Evolutionary conservation across 2,888 invertebrate genomes (phyloP).

Genomic region (Eurois occulta): DNA sequence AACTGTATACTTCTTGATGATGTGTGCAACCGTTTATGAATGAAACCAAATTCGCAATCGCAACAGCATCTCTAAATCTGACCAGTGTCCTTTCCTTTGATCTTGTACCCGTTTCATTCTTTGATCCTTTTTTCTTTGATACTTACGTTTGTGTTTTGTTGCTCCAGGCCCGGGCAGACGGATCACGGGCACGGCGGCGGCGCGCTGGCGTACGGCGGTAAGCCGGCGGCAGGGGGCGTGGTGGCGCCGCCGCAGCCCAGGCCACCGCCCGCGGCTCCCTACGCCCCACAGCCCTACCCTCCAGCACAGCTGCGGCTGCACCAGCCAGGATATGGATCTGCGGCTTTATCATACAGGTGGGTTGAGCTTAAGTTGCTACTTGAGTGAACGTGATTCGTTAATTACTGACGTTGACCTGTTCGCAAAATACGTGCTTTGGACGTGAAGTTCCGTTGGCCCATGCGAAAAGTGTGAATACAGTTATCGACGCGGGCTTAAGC

Average conservation of each 20-base stretch:
- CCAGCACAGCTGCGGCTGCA: conserved; percentile 85
- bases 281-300: conserved; percentile 84
- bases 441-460: background rate
- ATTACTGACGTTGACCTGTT: background rate
- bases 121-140: background rate
- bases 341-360: conserved; percentile 86
- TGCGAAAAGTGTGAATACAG: background rate
- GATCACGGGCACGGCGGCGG: conserved; percentile 87
- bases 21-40: background rate
- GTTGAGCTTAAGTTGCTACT: conserved; percentile 10
- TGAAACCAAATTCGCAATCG: background rate
- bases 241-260: conserved; percentile 83
- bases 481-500: background rate
- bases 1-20: background rate
- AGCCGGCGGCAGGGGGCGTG: conserved; percentile 83
- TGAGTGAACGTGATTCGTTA: background rate
- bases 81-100: background rate
- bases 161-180: conserved; percentile 87
- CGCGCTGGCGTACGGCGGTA: conserved; percentile 88
- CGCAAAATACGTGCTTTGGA: background rate
- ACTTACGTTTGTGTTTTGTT: conserved; percentile 50
- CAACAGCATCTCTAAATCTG: background rate
- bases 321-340: conserved; percentile 88
- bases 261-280: conserved; percentile 85
- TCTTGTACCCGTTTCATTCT: background rate